Evolutionary conservation across 23 tunicate genomes (phyloP).

Genomic region (Clavelina lepadiformis): DNA sequence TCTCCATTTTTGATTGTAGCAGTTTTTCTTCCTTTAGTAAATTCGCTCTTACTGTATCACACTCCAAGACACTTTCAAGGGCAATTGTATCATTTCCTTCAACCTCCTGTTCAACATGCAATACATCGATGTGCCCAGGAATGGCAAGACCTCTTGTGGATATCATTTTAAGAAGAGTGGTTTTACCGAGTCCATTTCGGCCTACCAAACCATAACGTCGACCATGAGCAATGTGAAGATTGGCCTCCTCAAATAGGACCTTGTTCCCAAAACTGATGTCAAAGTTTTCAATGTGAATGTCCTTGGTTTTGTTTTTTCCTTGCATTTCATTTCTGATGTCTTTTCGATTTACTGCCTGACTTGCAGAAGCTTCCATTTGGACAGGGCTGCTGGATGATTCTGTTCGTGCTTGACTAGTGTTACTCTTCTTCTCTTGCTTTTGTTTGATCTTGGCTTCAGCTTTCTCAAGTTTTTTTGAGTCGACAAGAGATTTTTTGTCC

Average conservation of each 20-base stretch:
- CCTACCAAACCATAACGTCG: conserved; percentile 96
- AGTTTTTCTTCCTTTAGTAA: conserved; percentile 56
- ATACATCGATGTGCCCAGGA: conserved; percentile 67
- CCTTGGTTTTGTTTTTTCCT: conserved; percentile 59
- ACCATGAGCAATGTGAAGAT: conserved; percentile 75
- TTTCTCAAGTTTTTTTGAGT: conserved; percentile 79
- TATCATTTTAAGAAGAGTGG: conserved; percentile 90
- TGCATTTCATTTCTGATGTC: conserved; percentile 50
- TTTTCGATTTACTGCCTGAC: conserved; percentile 73
- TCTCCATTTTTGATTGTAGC: conserved; percentile 48
- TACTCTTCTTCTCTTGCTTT: conserved; percentile 74
- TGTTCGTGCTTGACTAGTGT: conserved; percentile 1
- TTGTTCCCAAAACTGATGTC: conserved; percentile 93
- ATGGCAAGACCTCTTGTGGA: conserved; percentile 62
- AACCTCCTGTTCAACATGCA: conserved; percentile 99
- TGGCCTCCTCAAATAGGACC: conserved; percentile 87
- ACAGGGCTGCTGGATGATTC: conserved; percentile 3
- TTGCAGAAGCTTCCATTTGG: conserved; percentile 62
- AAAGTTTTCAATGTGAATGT: conserved; percentile 94
- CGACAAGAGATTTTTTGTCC: conserved; percentile 76
- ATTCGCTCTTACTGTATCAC: conserved; percentile 57
- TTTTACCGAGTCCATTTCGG: conserved; percentile 97
- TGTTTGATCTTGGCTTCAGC: conserved; percentile 81
- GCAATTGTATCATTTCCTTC: conserved; percentile 98
- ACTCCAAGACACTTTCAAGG: conserved; percentile 76